phyloP scores from a whole-genome alignment of 2,113 vertebrate genomes.

The Nibea albiflora region DNA sequence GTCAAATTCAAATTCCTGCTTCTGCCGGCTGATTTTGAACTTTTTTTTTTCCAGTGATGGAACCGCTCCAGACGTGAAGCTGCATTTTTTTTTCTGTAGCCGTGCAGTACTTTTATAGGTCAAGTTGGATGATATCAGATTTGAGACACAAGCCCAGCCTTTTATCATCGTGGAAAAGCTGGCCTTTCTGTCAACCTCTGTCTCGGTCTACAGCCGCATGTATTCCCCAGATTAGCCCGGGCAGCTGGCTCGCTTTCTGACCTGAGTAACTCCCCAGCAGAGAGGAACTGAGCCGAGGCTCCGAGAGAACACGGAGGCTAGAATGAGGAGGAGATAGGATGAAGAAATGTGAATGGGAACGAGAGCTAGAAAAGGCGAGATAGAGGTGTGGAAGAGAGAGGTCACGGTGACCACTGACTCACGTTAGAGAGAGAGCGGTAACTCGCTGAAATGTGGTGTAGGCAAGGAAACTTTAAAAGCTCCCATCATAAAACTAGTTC shows the following conservation, averaged over 20 bases:
- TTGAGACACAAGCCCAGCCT: constrained; percentile 53
- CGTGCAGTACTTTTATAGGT: constrained; percentile 71
- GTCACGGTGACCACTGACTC: constrained; percentile 16
- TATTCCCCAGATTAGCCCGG: constrained; percentile 69
- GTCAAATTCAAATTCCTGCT: constrained; percentile 46
- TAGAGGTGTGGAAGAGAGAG: constrained; percentile 29
- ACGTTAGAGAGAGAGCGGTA: constrained; percentile 13
- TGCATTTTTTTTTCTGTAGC: constrained; percentile 35
- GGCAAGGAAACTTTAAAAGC: constrained; percentile 20
- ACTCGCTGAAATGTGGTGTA: constrained; percentile 49
- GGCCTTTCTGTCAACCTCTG: constrained; percentile 72
- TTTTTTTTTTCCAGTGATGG: neutral
- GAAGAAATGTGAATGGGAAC: constrained; percentile 56
- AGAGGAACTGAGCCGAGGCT: constrained; percentile 42
- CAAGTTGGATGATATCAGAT: constrained; percentile 69
- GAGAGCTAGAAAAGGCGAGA: constrained; percentile 22
- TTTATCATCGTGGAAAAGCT: constrained; percentile 69
- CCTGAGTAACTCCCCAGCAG: constrained; percentile 53
- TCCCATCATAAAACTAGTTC: neutral
- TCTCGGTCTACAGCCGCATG: constrained; percentile 58
- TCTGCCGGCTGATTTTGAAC: constrained; percentile 32
- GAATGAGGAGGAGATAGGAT: constrained; percentile 39
- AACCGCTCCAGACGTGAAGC: constrained; percentile 46
- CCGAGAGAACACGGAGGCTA: constrained; percentile 28
- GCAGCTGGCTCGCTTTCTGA: constrained; percentile 66